A percentile compares a stretch with the other conserved stretches of the same genome.
These are phyloP conservation scores for Lysandra bellargus DNA, from an alignment of 2,888 invertebrate species.

Conservation along the genomic window DNA sequence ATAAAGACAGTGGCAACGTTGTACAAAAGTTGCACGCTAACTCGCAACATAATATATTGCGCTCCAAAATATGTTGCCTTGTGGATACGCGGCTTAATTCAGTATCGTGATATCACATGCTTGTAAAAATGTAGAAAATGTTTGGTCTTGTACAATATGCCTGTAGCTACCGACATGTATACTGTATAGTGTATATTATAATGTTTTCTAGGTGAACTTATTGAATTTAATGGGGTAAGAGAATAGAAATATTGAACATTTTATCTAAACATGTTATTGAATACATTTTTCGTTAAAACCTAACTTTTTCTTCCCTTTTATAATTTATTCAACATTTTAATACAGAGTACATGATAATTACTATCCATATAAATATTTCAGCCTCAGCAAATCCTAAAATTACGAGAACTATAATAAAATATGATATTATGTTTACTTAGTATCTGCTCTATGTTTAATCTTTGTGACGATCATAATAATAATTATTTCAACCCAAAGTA, in stretches of 20 bases:
- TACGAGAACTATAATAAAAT: neutral
- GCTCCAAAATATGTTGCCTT: neutral
- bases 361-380: neutral
- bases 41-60: neutral
- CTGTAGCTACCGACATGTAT: constrained; percentile 1
- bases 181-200: neutral
- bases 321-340: neutral
- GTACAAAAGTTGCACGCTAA: neutral
- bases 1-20: neutral
- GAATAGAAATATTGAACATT: neutral
- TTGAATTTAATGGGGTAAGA: constrained; percentile 13
- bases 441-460: neutral
- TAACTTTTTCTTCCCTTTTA: neutral
- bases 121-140: constrained; percentile 16
- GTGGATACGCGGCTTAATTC: neutral
- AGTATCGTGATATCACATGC: neutral
- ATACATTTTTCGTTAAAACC: neutral
- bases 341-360: neutral
- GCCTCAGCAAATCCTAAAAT: neutral
- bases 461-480: neutral
- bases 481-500: neutral
- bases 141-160: neutral
- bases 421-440: neutral
- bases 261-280: neutral
- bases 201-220: neutral